Conservation (phyloP, 2,113 vertebrate species). For the Tamias sibiricus region DNA sequence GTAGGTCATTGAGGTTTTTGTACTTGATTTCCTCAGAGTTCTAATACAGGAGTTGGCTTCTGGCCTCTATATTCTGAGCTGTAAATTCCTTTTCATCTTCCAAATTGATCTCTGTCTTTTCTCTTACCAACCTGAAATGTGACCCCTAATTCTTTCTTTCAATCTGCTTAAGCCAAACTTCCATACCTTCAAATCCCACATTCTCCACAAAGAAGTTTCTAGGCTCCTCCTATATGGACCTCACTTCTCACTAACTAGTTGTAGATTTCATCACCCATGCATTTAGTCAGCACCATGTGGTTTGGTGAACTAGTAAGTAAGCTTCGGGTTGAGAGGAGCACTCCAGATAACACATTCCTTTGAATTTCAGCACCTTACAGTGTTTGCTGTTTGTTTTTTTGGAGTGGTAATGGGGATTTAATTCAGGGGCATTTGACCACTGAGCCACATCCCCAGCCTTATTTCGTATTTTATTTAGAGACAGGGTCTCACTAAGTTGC, state of each 20-base stretch:
- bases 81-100: not conserved
- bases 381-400: not conserved
- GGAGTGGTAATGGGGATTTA: no score
- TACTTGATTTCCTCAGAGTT: not conserved
- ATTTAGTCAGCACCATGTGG: not conserved
- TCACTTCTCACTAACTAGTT: not conserved
- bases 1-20: not conserved
- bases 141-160: not conserved
- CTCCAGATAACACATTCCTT: not conserved
- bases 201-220: not conserved
- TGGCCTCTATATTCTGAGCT: not conserved
- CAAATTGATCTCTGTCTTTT: constrained; percentile 1
- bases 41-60: not conserved
- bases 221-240: not conserved
- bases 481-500: no score
- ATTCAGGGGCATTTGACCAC: no score
- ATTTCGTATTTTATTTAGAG: no score
- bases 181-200: not conserved
- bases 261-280: not conserved
- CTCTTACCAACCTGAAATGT: not conserved
- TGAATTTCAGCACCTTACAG: not conserved
- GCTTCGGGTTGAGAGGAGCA: not conserved
- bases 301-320: not conserved
- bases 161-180: not conserved
- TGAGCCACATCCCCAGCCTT: no score